These are phyloP conservation scores for Echinarachnius parma DNA, from an alignment of 53 echinoderm and acorn worm species.

Conservation along the genomic window DNA sequence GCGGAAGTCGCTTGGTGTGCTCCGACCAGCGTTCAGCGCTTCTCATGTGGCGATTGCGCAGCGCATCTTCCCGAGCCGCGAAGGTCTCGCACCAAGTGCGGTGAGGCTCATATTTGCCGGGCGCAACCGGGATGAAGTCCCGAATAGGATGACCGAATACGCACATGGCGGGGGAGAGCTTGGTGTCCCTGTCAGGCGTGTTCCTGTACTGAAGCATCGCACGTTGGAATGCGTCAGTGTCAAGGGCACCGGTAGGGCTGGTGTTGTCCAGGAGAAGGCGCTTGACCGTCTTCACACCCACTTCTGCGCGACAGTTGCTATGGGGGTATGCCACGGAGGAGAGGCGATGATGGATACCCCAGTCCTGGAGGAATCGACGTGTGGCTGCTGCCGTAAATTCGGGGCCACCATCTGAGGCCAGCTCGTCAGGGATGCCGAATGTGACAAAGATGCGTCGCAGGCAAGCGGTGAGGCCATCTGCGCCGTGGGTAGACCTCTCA, in stretches of 20 bases:
- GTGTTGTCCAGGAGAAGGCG: conserved; percentile 39
- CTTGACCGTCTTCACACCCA: conserved; percentile 38
- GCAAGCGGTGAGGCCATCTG: conserved; percentile 35
- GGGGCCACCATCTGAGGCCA: conserved; percentile 30
- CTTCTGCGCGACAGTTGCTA: conserved; percentile 33
- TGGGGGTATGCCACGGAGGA: conserved; percentile 19
- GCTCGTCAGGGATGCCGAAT: conserved; percentile 34
- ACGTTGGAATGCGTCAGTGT: conserved; percentile 33
- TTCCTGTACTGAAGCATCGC: conserved; percentile 43
- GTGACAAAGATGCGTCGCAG: conserved; percentile 39
- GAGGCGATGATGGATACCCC: conserved; percentile 11
- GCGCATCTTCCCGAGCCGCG: conserved; percentile 19
- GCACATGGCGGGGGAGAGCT: conserved; percentile 37
- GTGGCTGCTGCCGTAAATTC: conserved; percentile 32
- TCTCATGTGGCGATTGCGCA: conserved; percentile 53
- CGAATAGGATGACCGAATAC: conserved; percentile 22
- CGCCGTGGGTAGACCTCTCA: conserved; percentile 1
- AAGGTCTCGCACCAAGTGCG: conserved; percentile 14
- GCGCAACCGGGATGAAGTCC: conserved; percentile 27
- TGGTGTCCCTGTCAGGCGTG: conserved; percentile 38
- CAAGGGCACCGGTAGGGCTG: conserved; percentile 25
- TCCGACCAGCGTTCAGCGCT: conserved; percentile 35
- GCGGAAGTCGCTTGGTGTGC: conserved; percentile 36
- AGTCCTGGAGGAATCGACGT: conserved; percentile 2
- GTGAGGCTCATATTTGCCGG: conserved; percentile 31